Base-by-base conservation (phyloP, 2,113 vertebrate genomes). In the Vidua chalybeata region DNA sequence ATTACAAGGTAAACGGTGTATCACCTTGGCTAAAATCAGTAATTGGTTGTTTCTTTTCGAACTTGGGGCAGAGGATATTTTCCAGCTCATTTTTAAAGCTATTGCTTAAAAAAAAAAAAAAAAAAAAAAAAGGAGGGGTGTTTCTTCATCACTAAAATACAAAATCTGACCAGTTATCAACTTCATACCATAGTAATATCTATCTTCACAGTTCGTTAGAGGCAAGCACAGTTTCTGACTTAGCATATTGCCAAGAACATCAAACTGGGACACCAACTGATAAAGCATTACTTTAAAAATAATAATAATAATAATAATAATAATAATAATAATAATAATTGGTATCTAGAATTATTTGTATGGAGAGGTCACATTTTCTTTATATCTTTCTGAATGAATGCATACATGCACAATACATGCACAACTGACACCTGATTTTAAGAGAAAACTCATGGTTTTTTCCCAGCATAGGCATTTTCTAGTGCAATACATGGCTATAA, bases 331-430 rank as follows among this genome's bases (percentile, higher is more conserved):
- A 2, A 43, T 8, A 67, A 19, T 58, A 21, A 82, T 71, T 59
- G 23, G 8, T 30, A 28, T 62, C 10, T 73, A 46, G 21, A 90
- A 87, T 52, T 64, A 52, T 59, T 92, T 87, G 8, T 17, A 30
- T 52, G 48, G 35, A 49, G 11, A 85, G 3, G 3, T 11, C 27
- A 35, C 1, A 0, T 62, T 87, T 80, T 48, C 22, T 51, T 56
- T n/a, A 9, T 17, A 64, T 58, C 13, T 86, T 39, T 22, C 16
- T 45, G 28, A 77, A 58, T 54, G 84, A 33, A 49, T 54, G 22
- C 15, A n/a, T 31, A 31, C 2, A 30, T 16, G 45, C 3, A 66
- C 0, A 1, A 27, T 17, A 45, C 4, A 54, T 0, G 0, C 15
- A 41, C 3, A 48, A 3, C 13, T 64, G 10, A 41, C 24, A 26